A percentile compares a stretch with the other conserved stretches of the same genome.
These are phyloP conservation scores for Vidua macroura DNA, from an alignment of 2,113 vertebrate species.

Conservation along the genomic window DNA sequence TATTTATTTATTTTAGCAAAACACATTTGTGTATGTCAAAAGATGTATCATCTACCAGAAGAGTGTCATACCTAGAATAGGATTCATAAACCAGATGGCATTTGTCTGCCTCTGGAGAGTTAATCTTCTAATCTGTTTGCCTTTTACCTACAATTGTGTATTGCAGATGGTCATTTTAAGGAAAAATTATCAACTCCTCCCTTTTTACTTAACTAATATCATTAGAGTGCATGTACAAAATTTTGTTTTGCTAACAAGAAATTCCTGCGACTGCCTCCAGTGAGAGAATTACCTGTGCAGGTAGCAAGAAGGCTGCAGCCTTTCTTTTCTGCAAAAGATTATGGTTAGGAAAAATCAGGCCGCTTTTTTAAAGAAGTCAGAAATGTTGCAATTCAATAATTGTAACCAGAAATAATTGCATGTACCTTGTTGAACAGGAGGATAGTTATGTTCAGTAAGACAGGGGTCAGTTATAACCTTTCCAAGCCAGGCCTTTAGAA, in stretches of 20 bases:
- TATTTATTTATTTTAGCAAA: not conserved
- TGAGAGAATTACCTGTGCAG: not conserved
- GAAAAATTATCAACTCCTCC: not conserved
- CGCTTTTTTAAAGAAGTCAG: not conserved
- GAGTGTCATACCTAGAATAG: not conserved
- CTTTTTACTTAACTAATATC: not conserved
- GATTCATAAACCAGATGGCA: not conserved
- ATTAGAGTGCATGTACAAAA: not conserved
- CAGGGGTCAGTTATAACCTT: not conserved
- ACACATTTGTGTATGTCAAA: not conserved
- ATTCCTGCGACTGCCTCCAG: not conserved
- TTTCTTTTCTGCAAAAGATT: not conserved
- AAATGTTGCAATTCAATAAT: fast-evolving
- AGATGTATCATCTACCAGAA: not conserved
- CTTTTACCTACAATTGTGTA: not conserved
- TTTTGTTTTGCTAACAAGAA: not conserved
- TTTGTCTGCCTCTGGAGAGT: not conserved
- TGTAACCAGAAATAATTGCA: not conserved
- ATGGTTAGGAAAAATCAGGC: not conserved
- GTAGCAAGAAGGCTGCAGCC: not conserved
- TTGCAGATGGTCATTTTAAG: not conserved
- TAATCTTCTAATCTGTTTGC: not conserved
- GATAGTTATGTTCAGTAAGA: not conserved
- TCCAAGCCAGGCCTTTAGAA: too few relatives aligned
- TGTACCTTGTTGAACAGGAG: fast-evolving